phyloP scores from a whole-genome alignment of 2,888 invertebrate species.

The Orthosia incerta region DNA sequence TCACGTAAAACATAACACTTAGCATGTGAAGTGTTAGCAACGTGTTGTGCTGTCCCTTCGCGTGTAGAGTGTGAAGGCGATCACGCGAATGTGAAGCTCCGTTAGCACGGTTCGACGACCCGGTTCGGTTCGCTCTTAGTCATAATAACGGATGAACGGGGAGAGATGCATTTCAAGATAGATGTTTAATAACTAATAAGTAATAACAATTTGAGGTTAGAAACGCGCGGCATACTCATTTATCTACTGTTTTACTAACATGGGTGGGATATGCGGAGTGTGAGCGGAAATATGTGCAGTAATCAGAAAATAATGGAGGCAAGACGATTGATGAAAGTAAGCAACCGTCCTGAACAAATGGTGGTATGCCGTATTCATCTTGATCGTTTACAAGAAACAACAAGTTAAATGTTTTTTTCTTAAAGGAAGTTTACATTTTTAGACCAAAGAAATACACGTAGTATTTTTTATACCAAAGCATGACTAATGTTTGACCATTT shows the following conservation, averaged over 20 bases:
- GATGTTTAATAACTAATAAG: constrained; percentile 6
- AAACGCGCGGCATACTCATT: constrained; percentile 5
- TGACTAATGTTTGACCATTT: constrained; percentile 39
- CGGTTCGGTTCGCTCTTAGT: constrained; percentile 58
- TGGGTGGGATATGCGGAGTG: constrained; percentile 15
- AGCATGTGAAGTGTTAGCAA: constrained; percentile 22
- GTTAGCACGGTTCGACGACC: constrained; percentile 71
- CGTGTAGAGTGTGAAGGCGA: constrained; percentile 56
- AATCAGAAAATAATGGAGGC: constrained; percentile 26
- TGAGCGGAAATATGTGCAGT: constrained; percentile 19
- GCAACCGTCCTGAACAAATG: constrained; percentile 21
- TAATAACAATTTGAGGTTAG: constrained; percentile 18
- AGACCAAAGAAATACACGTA: background rate
- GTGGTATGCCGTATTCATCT: constrained; percentile 12
- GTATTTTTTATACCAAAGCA: background rate
- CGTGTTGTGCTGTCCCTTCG: constrained; percentile 57
- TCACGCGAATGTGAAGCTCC: constrained; percentile 69
- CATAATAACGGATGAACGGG: constrained; percentile 45
- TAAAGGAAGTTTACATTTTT: constrained; percentile 1
- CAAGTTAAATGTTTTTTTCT: background rate
- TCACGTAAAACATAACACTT: constrained; percentile 25
- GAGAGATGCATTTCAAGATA: constrained; percentile 54
- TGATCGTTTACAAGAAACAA: background rate
- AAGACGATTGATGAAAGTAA: constrained; percentile 27
- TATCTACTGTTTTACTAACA: constrained; percentile 18